A percentile compares a stretch with the other conserved stretches of the same genome.
Evolutionary conservation across 2,113 vertebrate species (phyloP).

Genomic region (Podarcis raffonei): DNA sequence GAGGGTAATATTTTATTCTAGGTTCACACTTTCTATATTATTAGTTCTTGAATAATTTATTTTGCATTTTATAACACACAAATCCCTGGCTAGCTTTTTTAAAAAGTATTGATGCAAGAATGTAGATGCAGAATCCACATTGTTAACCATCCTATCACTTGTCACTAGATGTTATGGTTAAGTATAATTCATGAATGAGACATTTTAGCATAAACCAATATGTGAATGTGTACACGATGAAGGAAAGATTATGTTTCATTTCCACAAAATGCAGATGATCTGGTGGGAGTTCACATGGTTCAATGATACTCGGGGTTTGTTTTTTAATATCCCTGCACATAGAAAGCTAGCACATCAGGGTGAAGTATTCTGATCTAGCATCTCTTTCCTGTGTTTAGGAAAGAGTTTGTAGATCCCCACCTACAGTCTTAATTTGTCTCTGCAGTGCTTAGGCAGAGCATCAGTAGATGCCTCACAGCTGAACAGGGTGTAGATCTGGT

Average conservation of each 20-base stretch:
- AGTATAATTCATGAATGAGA: not conserved
- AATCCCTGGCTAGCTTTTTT: not conserved
- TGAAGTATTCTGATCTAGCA: not conserved
- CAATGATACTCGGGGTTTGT: not conserved
- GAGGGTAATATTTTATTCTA: conserved; percentile 12
- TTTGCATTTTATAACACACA: conserved; percentile 9
- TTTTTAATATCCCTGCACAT: not conserved
- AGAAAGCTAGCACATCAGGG: not conserved
- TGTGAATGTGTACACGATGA: too few species aligned
- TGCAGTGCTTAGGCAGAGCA: too few species aligned
- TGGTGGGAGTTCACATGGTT: not conserved
- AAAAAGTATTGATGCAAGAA: not conserved
- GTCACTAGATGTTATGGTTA: not conserved
- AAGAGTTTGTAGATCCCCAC: not conserved
- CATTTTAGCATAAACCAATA: not conserved
- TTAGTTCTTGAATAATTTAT: conserved; percentile 31
- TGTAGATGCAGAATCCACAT: conserved; percentile 10
- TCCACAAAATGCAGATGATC: not conserved
- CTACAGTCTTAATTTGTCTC: not conserved
- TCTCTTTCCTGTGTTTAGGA: not conserved
- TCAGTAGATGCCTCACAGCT: too few species aligned
- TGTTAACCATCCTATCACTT: conserved; percentile 27
- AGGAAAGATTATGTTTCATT: not conserved
- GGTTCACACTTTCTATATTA: conserved; percentile 9
- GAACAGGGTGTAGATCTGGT: too few species aligned